phyloP scores from a whole-genome alignment of 2,113 vertebrate species.

The Clarias magur region DNA sequence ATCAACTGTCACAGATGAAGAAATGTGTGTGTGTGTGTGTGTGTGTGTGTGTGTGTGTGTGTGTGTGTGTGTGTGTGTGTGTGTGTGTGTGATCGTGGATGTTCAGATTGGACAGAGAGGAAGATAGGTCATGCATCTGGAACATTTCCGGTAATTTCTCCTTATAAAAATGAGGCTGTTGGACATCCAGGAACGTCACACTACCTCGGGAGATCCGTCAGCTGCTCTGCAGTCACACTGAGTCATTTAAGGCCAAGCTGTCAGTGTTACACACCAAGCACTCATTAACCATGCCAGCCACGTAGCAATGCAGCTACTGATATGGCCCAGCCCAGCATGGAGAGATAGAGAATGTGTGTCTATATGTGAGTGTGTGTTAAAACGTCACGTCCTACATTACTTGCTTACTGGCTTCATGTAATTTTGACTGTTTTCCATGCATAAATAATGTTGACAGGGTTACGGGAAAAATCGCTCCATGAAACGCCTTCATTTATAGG shows the following conservation, averaged over 20 bases:
- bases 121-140: not conserved
- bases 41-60: not conserved
- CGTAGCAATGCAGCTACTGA: conserved; percentile 37
- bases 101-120: not conserved
- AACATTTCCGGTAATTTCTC: conserved; percentile 16
- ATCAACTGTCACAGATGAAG: not conserved
- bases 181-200: conserved; percentile 2
- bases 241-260: conserved; percentile 17
- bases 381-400: not conserved
- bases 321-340: not conserved
- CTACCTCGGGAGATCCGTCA: not conserved
- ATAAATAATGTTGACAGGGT: not conserved
- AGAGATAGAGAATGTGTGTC: not conserved
- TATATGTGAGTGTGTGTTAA: conserved; percentile 12
- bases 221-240: not conserved
- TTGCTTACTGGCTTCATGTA: not conserved
- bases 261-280: not conserved
- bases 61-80: not conserved
- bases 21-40: conserved; percentile 9
- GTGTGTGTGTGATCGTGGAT: not conserved
- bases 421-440: not conserved
- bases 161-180: conserved; percentile 1
- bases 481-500: not conserved
- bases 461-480: not conserved
- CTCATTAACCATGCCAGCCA: conserved; percentile 31